Conservation (phyloP, 2,888 invertebrate species). For the Drosophila anceps region DNA sequence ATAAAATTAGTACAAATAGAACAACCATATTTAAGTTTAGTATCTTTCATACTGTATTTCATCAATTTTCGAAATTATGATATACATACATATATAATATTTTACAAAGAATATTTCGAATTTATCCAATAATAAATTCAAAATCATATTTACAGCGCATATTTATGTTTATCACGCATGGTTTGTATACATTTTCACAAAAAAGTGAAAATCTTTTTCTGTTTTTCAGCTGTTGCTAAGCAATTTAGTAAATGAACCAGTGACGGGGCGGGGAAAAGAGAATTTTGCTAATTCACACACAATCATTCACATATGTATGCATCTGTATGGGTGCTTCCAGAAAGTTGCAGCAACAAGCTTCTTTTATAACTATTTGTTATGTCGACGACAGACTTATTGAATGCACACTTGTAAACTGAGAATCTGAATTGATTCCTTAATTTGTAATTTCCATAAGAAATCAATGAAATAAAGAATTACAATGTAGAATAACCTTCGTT, state of each 20-base stretch:
- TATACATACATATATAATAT: neutral
- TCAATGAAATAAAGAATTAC: neutral
- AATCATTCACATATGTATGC: conserved; percentile 37
- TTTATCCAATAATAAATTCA: neutral
- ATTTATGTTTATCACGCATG: neutral
- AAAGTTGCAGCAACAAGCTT: conserved; percentile 49
- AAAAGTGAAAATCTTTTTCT: neutral
- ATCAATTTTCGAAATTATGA: neutral
- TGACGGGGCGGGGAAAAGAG: conserved; percentile 19
- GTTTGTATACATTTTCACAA: neutral
- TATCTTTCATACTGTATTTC: neutral
- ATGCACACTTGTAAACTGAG: neutral
- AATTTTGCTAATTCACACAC: conserved; percentile 50
- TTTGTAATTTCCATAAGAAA: neutral
- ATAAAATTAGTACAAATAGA: neutral
- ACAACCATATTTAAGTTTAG: neutral
- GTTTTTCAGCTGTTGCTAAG: conserved; percentile 52
- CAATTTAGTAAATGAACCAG: conserved; percentile 36
- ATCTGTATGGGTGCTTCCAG: conserved; percentile 52
- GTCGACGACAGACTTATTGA: neutral
- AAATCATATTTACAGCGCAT: neutral
- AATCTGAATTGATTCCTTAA: neutral
- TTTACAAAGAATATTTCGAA: neutral
- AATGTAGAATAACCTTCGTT: conserved; percentile 41
- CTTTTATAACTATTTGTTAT: neutral